These are phyloP conservation scores for Ardeotis arabs DNA, from an alignment of 2,113 vertebrate species.

Conservation along the genomic window DNA sequence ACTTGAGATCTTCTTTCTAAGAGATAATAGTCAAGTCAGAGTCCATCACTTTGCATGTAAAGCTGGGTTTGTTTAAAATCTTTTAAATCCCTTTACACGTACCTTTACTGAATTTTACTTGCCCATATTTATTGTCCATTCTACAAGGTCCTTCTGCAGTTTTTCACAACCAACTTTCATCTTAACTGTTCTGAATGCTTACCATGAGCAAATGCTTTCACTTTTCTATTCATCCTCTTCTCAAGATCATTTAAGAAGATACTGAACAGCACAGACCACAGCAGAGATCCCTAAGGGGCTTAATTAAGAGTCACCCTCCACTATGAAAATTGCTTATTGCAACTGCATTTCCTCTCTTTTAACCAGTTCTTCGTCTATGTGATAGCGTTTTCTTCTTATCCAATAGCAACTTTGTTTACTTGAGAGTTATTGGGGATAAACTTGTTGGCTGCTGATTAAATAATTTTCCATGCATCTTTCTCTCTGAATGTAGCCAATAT, in stretches of 20 bases:
- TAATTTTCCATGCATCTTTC: background rate
- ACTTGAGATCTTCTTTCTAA: background rate
- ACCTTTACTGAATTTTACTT: background rate
- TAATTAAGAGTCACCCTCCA: background rate
- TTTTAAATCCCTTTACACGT: background rate
- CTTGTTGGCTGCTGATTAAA: background rate
- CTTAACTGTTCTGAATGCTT: background rate
- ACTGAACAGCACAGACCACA: background rate
- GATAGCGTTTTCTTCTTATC: background rate
- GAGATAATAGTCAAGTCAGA: background rate
- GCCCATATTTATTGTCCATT: background rate
- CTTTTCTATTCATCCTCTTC: background rate
- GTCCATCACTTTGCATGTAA: background rate
- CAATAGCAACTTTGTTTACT: background rate
- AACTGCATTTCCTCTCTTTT: background rate
- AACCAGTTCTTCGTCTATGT: background rate
- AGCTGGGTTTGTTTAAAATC: background rate
- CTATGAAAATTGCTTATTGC: background rate
- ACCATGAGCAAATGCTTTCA: background rate
- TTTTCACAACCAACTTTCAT: background rate
- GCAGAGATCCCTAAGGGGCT: background rate
- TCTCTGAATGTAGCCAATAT: background rate
- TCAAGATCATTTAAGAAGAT: background rate
- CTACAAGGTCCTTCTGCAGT: background rate
- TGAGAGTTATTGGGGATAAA: background rate